Base-by-base conservation (phyloP, 2,113 vertebrate species). In the Jaculus jaculus region DNA sequence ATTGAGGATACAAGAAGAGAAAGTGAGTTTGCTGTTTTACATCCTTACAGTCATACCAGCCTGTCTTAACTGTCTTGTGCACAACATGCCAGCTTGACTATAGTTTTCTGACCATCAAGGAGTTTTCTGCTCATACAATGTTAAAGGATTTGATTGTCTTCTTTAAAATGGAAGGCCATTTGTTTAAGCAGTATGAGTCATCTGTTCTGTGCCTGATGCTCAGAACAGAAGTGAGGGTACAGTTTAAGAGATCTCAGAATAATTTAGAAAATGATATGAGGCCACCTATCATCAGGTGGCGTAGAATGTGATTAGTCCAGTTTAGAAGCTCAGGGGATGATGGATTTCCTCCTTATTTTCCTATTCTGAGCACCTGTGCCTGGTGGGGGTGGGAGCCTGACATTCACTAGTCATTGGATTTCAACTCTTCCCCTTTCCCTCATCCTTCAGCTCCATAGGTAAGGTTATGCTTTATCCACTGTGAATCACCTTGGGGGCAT, bases 141-240 rank as follows among this genome's bases (percentile, higher is more conserved):
- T 54, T 84, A 71, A 1, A n/a, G 66, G 30, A 63, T 91, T 63
- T 72, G n/a, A 83, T 92, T 75, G 39, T 89, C 26, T 61, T 65
- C 78, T 58, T 63, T 66, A 18, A 26, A 87, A 91, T n/a, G 26
- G 26, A 93, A 80, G 37, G 12, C 75, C 74, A 16, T 58, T n/a
- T 84, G 68, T 86, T 89, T 83, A 71, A 37, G 37, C 7, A 79
- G 15, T 11, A 24, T 54, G 78, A 65, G 17, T 74, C 81, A 66
- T 39, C 47, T 78, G 7, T 80, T 74, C 83, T 65, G 24, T 73
- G n/a, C 28, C 21, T 85, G 18, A 42, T 73, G 42, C 34, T 92
- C 24, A 24, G 69, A 74, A 87, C 39, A 80, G 34, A 65, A 26
- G 37, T 69, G 58, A 60, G 63, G 37, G n/a, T 17, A 3, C 42